Evolutionary conservation across 2,797 vertebrate genomes (phyloP), one percentile per base, ranked within the genome.

Genomic region (Percopsis omiscomaycus): DNA sequence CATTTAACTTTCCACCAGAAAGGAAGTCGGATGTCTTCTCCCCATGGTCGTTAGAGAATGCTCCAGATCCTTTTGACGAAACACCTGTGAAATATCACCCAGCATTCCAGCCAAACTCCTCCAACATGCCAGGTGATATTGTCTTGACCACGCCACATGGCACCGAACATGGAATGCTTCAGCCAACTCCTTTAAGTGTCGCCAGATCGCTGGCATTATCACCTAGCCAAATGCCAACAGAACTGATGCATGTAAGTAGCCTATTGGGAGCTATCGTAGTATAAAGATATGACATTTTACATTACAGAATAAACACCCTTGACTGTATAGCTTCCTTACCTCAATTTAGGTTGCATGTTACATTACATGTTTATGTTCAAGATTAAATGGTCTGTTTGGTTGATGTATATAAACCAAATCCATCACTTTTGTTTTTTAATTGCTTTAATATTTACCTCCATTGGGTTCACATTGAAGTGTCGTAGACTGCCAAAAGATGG

Each of bases 221-320:
- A 0, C 47, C 71, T 3, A 4, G 51, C 57, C 65, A 53, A 0
- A 53, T 75, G 27, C 52, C 68, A 45, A 0, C 62, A 28, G 74
- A 69, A 12, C 51, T 71, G 32, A 22, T 14, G 37, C 76, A 73
- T 1, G 90, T 89, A 83, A 16, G 86, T 84, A 50, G 48, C 12
- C 52, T 0, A 4, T 28, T 52, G 16, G 13, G 9, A 1, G 22
- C 22, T 22, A 22, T 22, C 22, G 22, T 22, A 22, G 22, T 22
- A 22, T 22, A 22, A 22, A 22, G 22, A 22, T 22, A 22, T 22
- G 1, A 22, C 22, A 22, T 22, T 22, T 22, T 22, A 22, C 22
- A 22, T 22, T 22, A 37, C 32, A 37, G 1, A 37, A 8, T 5
- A 8, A 37, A 37, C 5, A 37, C 4, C 32, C 4, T 22, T 22